Percentiles rank a stretch among this genome's conserved stretches.
These are phyloP conservation scores for Silurus asotus DNA, from an alignment of 2,113 vertebrate genomes.

Conservation along the genomic window DNA sequence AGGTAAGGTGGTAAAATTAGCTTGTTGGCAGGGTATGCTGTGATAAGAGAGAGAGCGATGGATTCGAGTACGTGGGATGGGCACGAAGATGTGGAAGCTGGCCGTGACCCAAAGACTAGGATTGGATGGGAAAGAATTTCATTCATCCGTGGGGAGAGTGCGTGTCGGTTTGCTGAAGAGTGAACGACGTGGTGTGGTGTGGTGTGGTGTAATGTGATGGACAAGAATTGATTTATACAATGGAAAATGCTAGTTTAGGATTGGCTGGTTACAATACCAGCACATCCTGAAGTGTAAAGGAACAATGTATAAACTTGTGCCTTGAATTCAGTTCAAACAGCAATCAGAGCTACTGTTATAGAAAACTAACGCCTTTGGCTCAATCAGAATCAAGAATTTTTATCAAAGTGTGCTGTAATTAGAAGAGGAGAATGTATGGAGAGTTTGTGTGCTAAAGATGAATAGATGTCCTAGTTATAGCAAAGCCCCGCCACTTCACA, in stretches of 20 bases:
- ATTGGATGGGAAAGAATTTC: slow-evolving; percentile 44
- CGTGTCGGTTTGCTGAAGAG: neutral
- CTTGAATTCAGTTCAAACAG: neutral
- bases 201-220: neutral
- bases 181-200: neutral
- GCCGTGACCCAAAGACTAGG: slow-evolving; percentile 4
- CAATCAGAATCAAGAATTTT: neutral
- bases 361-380: neutral
- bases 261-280: neutral
- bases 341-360: neutral
- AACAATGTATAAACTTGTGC: neutral
- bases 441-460: neutral
- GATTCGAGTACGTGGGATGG: slow-evolving; percentile 32
- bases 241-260: neutral
- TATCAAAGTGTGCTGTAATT: neutral
- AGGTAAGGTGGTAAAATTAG: slow-evolving; percentile 75
- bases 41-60: slow-evolving; percentile 65
- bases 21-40: slow-evolving; percentile 56
- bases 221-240: neutral
- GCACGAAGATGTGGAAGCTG: slow-evolving; percentile 25
- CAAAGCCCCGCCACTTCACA: neutral
- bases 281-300: neutral
- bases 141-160: slow-evolving; percentile 23
- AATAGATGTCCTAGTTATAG: neutral
- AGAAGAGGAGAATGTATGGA: neutral